Conservation (phyloP, 2,888 invertebrate species). For the Flabesymbios commensalis region DNA sequence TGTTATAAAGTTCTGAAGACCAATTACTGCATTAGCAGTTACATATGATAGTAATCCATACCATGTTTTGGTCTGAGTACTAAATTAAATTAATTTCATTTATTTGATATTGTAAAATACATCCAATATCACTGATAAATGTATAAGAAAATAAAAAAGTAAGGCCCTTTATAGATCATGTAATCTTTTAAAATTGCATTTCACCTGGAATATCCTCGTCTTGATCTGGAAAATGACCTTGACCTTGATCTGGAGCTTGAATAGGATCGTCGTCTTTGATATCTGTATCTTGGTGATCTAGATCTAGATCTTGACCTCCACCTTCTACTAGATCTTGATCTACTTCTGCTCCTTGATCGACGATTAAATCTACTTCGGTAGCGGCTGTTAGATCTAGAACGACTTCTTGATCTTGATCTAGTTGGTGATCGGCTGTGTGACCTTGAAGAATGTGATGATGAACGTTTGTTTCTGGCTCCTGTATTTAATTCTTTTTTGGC, state of each 20-base stretch:
- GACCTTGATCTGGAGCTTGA: conserved; percentile 23
- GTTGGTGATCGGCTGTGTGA: conserved; percentile 29
- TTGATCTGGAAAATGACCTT: conserved; percentile 20
- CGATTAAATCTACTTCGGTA: conserved; percentile 6
- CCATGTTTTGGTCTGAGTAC: too few relatives aligned
- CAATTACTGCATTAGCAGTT: too few relatives aligned
- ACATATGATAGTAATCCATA: too few relatives aligned
- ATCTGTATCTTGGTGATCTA: conserved; percentile 5
- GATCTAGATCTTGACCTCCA: conserved; percentile 6
- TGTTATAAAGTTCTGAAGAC: too few relatives aligned
- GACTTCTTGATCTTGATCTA: conserved; percentile 7
- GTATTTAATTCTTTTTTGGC: not conserved
- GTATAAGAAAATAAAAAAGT: not conserved
- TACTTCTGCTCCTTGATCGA: conserved; percentile 13
- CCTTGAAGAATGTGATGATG: conserved; percentile 24
- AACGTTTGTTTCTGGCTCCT: too few relatives aligned
- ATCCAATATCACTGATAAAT: too few relatives aligned
- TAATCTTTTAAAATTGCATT: not conserved
- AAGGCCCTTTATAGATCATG: not conserved
- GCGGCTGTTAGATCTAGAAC: conserved; percentile 9
- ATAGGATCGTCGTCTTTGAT: conserved; percentile 34
- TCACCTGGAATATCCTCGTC: conserved; percentile 1
- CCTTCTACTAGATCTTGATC: conserved; percentile 8
- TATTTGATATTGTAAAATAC: too few relatives aligned
- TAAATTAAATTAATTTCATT: too few relatives aligned